phyloP scores from a whole-genome alignment of 2,888 invertebrate species.

The Nesidiocoris tenuis region DNA sequence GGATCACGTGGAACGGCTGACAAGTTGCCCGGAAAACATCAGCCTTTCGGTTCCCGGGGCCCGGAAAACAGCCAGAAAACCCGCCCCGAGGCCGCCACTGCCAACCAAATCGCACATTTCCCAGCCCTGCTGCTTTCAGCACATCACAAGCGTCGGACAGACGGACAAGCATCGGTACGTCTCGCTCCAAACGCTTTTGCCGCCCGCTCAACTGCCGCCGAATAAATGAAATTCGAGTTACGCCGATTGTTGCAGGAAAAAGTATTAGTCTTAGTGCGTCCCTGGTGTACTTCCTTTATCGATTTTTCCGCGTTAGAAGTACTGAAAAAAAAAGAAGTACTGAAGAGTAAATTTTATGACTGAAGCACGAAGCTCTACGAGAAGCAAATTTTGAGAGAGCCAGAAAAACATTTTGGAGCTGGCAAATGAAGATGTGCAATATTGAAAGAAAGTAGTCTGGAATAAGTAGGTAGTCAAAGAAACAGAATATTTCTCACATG shows the following conservation, averaged over 20 bases:
- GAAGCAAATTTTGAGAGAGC: too few species aligned
- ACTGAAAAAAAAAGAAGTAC: too few species aligned
- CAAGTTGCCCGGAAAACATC: slow-evolving; percentile 76
- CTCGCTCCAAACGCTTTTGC: slow-evolving; percentile 67
- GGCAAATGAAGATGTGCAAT: background rate
- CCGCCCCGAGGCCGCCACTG: slow-evolving; percentile 62
- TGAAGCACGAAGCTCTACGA: too few species aligned
- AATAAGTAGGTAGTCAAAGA: too few species aligned
- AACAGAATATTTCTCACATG: too few species aligned
- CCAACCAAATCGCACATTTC: slow-evolving; percentile 80
- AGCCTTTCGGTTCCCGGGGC: slow-evolving; percentile 68
- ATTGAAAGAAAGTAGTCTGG: too few species aligned
- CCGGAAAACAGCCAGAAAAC: slow-evolving; percentile 54
- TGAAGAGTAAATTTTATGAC: too few species aligned
- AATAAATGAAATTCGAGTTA: slow-evolving; percentile 32
- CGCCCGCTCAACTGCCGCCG: slow-evolving; percentile 50
- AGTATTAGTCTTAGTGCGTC: background rate
- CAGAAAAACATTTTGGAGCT: background rate
- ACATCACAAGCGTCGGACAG: slow-evolving; percentile 74
- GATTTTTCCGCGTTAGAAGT: background rate
- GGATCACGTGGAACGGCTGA: slow-evolving; percentile 67
- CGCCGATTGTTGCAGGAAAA: background rate
- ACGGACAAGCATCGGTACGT: slow-evolving; percentile 59
- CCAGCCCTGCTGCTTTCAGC: slow-evolving; percentile 80
- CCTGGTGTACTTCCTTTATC: background rate